These are phyloP conservation scores for Lutjanus campechanus DNA, from an alignment of 2,797 vertebrate genomes.

Conservation along the genomic window DNA sequence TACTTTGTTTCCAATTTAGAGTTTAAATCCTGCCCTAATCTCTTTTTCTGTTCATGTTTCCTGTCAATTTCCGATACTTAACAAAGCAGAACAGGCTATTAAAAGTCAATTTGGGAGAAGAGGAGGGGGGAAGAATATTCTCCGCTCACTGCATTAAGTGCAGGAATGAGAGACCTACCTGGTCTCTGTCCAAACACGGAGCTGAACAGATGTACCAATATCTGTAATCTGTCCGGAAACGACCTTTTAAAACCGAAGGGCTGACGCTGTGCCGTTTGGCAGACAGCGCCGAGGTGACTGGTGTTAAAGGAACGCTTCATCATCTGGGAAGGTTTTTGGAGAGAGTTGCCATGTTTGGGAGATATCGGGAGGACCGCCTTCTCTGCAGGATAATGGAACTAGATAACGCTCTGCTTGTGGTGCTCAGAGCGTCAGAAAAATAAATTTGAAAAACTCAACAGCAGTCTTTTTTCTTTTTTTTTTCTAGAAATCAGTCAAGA, in stretches of 20 bases:
- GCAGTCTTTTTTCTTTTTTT: too few relatives aligned
- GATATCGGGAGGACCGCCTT: too few relatives aligned
- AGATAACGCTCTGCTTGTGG: too few relatives aligned
- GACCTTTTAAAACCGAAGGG: neutral
- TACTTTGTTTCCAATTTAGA: neutral
- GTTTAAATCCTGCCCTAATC: neutral
- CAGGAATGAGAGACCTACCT: neutral
- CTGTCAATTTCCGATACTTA: neutral
- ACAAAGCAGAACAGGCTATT: neutral
- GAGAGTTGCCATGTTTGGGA: too few relatives aligned
- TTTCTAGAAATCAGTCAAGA: too few relatives aligned
- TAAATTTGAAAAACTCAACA: too few relatives aligned
- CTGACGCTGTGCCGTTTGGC: neutral
- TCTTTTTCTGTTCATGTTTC: neutral
- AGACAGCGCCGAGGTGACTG: neutral
- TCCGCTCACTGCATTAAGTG: neutral
- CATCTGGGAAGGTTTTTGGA: too few relatives aligned
- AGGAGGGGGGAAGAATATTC: neutral
- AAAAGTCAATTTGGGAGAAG: neutral
- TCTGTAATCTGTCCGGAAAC: neutral
- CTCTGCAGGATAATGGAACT: too few relatives aligned
- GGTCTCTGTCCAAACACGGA: constrained; percentile 1
- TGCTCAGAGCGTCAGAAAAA: too few relatives aligned
- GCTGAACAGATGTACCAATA: constrained; percentile 1
- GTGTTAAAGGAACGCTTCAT: neutral